Base-by-base conservation (phyloP, 2,797 vertebrate species). In the Schizopygopsis malacanthus region DNA sequence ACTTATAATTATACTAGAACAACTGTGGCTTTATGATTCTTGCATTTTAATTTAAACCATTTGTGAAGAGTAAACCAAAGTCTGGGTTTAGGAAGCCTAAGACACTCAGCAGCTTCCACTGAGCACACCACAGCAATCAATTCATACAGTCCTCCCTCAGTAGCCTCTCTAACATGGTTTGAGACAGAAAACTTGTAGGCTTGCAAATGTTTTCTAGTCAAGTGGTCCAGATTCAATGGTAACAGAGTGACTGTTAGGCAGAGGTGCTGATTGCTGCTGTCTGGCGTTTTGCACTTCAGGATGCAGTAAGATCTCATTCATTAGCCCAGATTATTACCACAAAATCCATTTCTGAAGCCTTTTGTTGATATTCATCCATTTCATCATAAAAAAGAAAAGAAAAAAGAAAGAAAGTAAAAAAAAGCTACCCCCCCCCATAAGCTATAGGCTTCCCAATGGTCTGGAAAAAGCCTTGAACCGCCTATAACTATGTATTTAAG, bases 171-270 rank as follows among this genome's bases (percentile, higher is more conserved):
- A 37, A 67, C 3, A 69, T 69, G 56, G 54, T 25, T 41, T 71
- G 25, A 81, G 28, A 18, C 39, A 76, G 59, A 65, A 84, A 67
- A 75, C 25, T 39, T 37, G 54, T 45, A 70, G 52, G 43, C 65
- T 41, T 79, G 67, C 13, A 52, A 18, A 61, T 50, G 61, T 52
- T 84, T 77, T 52, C 22, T 56, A n/a, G 72, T 76, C 65, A 70
- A 82, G 86, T 59, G 50, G 13, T 78, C 39, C 54, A 85, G 77
- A 88, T 88, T 82, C 79, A 37, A 82, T 80, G 83, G 52, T 79
- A 73, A 80, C 50, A 28, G 39, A 79, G 61, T 70, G 65, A 52
- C 52, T 87, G 71, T n/a, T 76, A 71, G 52, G 15, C 67, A 72
- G 43, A 73, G 45, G 39, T 45, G 56, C 56, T 85, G 69, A 52